These are phyloP conservation scores for Todus mexicanus DNA, from an alignment of 2,797 vertebrate genomes.

Conservation along the genomic window DNA sequence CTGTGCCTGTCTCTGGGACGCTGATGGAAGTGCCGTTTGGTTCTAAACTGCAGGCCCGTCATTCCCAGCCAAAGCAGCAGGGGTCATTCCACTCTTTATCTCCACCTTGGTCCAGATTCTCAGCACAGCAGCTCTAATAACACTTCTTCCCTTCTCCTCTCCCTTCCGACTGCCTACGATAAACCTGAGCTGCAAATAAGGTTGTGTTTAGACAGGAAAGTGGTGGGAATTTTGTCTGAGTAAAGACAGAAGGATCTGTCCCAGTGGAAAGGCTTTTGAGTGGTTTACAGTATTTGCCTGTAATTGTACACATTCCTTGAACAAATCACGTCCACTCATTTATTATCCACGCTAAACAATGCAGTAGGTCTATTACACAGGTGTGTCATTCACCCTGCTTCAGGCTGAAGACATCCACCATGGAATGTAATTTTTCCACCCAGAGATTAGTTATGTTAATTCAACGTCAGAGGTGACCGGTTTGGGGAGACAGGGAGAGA, in stretches of 20 bases:
- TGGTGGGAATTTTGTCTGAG: constrained; percentile 37
- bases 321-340: neutral
- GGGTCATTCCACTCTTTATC: constrained; percentile 56
- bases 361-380: neutral
- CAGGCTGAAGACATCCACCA: neutral
- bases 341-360: neutral
- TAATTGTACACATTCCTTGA: constrained; percentile 28
- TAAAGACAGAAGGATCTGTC: constrained; percentile 31
- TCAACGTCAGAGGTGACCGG: neutral
- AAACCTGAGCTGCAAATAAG: constrained; percentile 27
- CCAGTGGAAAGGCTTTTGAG: neutral
- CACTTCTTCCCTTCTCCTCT: neutral
- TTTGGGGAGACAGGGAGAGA: neutral
- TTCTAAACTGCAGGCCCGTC: neutral
- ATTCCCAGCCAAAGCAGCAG: constrained; percentile 61
- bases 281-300: constrained; percentile 29
- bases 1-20: neutral
- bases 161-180: neutral
- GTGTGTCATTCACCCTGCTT: neutral
- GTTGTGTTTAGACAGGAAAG: constrained; percentile 58
- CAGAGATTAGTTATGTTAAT: neutral
- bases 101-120: neutral
- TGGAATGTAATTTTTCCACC: neutral
- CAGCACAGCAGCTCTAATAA: accelerated
- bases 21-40: accelerated